Evolutionary conservation across 2,888 invertebrate genomes (phyloP).

Genomic region (Lithophane socia): DNA sequence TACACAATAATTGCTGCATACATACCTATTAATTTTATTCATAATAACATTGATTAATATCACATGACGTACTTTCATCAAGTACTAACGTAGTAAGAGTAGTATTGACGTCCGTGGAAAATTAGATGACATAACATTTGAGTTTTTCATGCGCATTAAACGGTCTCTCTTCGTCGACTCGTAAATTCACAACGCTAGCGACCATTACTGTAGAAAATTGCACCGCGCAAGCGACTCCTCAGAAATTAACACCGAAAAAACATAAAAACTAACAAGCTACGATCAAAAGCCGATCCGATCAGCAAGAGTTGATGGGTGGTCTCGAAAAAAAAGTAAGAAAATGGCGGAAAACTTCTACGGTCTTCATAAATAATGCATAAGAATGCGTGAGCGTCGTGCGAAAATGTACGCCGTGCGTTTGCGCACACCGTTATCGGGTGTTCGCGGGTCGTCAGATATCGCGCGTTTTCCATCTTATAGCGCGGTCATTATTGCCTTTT

Average conservation of each 20-base stretch:
- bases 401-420: slow-evolving; percentile 77
- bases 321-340: slow-evolving; percentile 79
- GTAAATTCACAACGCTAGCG: slow-evolving; percentile 43
- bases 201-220: slow-evolving; percentile 51
- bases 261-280: slow-evolving; percentile 75
- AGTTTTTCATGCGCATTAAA: slow-evolving; percentile 38
- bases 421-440: slow-evolving; percentile 71
- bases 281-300: slow-evolving; percentile 65
- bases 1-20: slow-evolving; percentile 37
- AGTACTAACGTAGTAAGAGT: slow-evolving; percentile 34
- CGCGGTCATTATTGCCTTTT: slow-evolving; percentile 66
- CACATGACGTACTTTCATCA: slow-evolving; percentile 7
- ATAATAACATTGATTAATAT: slow-evolving; percentile 27
- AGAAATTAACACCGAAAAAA: slow-evolving; percentile 73
- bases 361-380: slow-evolving; percentile 85
- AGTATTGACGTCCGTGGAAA: slow-evolving; percentile 34
- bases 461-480: slow-evolving; percentile 66
- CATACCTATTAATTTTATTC: slow-evolving; percentile 28
- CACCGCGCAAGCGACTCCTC: slow-evolving; percentile 54
- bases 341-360: slow-evolving; percentile 83
- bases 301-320: slow-evolving; percentile 73
- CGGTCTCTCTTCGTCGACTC: slow-evolving; percentile 18
- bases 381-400: slow-evolving; percentile 83
- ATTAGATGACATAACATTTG: slow-evolving; percentile 49
- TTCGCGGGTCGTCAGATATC: slow-evolving; percentile 71